A percentile compares a stretch with the other conserved stretches of the same genome.
Evolutionary conservation across 2,888 invertebrate species (phyloP).

Genomic region (Agrotis ipsilon): DNA sequence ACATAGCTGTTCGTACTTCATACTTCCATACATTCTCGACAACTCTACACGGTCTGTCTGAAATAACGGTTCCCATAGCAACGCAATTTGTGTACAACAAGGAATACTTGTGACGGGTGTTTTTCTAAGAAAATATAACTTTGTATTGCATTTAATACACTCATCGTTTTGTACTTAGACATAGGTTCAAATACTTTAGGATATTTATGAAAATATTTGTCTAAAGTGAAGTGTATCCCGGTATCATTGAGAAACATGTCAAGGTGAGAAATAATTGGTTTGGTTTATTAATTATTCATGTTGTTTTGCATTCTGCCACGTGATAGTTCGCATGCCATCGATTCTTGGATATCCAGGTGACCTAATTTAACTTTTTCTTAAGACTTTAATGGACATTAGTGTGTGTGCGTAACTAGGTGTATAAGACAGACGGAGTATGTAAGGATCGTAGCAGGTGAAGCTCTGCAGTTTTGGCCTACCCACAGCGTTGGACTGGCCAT

Average conservation of each 20-base stretch:
- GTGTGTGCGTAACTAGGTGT: too few species aligned
- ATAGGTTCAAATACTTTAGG: not conserved
- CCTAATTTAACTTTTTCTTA: not conserved
- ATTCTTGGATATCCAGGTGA: conserved; percentile 22
- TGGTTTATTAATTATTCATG: conserved; percentile 45
- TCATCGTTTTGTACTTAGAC: not conserved
- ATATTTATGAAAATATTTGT: not conserved
- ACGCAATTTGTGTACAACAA: conserved; percentile 40
- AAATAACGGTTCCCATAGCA: conserved; percentile 46
- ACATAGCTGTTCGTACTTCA: not conserved
- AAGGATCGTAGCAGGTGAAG: too few species aligned
- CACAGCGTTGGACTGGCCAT: too few species aligned
- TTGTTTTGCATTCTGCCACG: conserved; percentile 40
- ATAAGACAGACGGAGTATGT: too few species aligned
- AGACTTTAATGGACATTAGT: conserved; percentile 3
- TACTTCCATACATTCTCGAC: conserved; percentile 4
- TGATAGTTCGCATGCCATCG: conserved; percentile 32
- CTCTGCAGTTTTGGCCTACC: too few species aligned
- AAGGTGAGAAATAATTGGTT: conserved; percentile 69
- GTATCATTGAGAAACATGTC: conserved; percentile 62
- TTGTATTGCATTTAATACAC: not conserved
- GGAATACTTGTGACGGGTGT: conserved; percentile 12
- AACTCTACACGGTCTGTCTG: conserved; percentile 53
- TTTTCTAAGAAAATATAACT: conserved; percentile 3
- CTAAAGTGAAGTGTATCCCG: not conserved